Base-by-base conservation (phyloP, 2,113 vertebrate species). In the Taxidea taxus region DNA sequence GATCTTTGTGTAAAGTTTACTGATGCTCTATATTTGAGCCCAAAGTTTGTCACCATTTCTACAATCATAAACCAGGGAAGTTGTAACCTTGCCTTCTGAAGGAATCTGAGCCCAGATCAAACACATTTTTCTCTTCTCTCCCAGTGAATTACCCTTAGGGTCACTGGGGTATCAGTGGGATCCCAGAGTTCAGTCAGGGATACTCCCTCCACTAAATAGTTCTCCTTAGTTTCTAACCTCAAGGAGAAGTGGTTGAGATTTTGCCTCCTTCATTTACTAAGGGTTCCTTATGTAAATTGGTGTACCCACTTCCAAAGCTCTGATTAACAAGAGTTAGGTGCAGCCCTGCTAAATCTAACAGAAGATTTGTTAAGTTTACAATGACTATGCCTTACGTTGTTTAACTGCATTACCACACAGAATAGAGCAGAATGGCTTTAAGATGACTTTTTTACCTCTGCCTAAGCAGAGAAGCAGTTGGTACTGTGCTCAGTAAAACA, bases 401-500 rank as follows among this genome's bases (percentile, higher is more conserved):
- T 60, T 97, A 94, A 77, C 51, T 64, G 29, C n/a, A 25, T 66
- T 96, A 77, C 84, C 77, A 51, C 75, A 51, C 6, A 66, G 37
- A 95, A 27, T 58, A 95, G 80, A 95, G 68, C 87, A 92, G 81
- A 88, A 88, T 8, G n/a, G 77, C 70, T 84, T 56, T 72, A 51
- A 56, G 84, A 92, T 93, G 75, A 72, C 84, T 96, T 96, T 97
- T 96, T 96, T 90, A 96, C 97, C 81, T 94, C 92, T 92, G 84
- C 25, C 94, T 96, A 94, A 96, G 95, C 44, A 96, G 92, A 85
- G 60, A 92, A 98, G 81, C 98, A 98, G 92, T 95, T 97, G 97
- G 90, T 72, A 85, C 29, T 94, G 70, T 78, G 39, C 87, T 97
- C 94, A 62, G 58, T 97, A 96, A 98, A 98, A 96, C 92, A 97